A percentile compares a stretch with the other conserved stretches of the same genome.
phyloP scores from a whole-genome alignment of 2,797 vertebrate species.

The Halcyon chelicuti region DNA sequence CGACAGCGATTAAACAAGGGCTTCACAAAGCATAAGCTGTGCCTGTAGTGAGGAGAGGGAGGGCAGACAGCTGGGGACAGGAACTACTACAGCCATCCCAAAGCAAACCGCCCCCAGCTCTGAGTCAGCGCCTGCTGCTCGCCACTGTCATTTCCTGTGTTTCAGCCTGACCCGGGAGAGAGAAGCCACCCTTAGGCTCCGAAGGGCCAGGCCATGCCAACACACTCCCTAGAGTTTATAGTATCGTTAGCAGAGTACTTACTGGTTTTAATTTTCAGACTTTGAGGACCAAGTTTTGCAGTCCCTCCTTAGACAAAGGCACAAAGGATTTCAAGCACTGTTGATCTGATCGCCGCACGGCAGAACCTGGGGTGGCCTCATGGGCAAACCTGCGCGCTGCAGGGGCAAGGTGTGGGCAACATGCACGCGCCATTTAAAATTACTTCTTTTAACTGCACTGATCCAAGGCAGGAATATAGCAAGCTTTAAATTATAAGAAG shows the following conservation, averaged over 20 bases:
- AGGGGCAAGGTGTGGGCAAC: background rate
- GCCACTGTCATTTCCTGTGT: conserved; percentile 20
- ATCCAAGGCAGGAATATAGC: background rate
- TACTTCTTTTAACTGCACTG: background rate
- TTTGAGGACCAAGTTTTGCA: background rate
- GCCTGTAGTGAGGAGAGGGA: background rate
- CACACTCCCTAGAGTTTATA: background rate
- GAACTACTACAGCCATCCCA: conserved; percentile 26
- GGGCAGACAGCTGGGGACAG: conserved; percentile 24
- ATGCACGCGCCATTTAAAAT: background rate
- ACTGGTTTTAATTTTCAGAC: background rate
- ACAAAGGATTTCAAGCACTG: background rate
- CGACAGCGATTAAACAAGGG: background rate
- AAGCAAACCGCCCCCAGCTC: background rate
- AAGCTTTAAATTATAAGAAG: background rate
- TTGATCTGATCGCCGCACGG: background rate
- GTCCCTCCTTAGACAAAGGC: background rate
- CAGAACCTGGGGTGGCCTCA: background rate
- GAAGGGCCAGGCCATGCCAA: background rate
- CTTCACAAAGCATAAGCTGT: background rate
- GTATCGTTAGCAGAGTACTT: background rate
- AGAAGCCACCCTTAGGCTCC: conserved; percentile 16
- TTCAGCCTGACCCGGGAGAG: background rate
- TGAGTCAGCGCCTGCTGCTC: conserved; percentile 19
- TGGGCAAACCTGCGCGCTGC: background rate